These are phyloP conservation scores for Acromyrmex charruanus DNA, from an alignment of 1,140 invertebrate species.

Conservation along the genomic window DNA sequence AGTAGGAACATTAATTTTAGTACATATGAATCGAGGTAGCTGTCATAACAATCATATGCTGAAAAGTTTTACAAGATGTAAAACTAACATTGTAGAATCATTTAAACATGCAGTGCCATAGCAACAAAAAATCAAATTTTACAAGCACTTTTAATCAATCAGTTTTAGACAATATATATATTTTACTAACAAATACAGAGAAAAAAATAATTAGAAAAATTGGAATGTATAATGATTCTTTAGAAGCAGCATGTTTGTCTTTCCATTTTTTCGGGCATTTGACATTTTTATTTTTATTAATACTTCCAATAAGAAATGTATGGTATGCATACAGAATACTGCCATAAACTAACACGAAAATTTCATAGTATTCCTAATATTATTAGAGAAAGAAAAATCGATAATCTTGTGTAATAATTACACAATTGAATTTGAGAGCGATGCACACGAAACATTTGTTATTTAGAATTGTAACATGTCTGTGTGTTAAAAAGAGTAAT, in stretches of 20 bases:
- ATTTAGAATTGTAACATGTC: slow-evolving; percentile 71
- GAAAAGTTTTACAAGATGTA: slow-evolving; percentile 65
- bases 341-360: slow-evolving; percentile 60
- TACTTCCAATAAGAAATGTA: slow-evolving; percentile 65
- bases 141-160: slow-evolving; percentile 66
- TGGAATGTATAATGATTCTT: slow-evolving; percentile 53
- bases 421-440: slow-evolving; percentile 50
- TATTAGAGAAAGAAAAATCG: slow-evolving; percentile 9
- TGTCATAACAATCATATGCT: slow-evolving; percentile 64
- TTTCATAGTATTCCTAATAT: slow-evolving; percentile 28
- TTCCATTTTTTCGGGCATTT: slow-evolving; percentile 44
- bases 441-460: slow-evolving; percentile 63
- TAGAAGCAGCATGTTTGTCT: slow-evolving; percentile 61
- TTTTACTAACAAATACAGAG: slow-evolving; percentile 60
- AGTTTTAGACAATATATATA: slow-evolving; percentile 76
- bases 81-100: slow-evolving; percentile 70
- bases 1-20: slow-evolving; percentile 71
- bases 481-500: slow-evolving; percentile 40
- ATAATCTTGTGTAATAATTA: slow-evolving; percentile 37
- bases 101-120: slow-evolving; percentile 78
- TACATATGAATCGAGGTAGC: slow-evolving; percentile 55
- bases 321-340: slow-evolving; percentile 67
- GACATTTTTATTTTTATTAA: slow-evolving; percentile 59
- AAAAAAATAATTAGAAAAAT: slow-evolving; percentile 44
- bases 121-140: slow-evolving; percentile 77